These are phyloP conservation scores for Meriones psammophilus DNA, from an alignment of 2,797 vertebrate species.

Conservation along the genomic window DNA sequence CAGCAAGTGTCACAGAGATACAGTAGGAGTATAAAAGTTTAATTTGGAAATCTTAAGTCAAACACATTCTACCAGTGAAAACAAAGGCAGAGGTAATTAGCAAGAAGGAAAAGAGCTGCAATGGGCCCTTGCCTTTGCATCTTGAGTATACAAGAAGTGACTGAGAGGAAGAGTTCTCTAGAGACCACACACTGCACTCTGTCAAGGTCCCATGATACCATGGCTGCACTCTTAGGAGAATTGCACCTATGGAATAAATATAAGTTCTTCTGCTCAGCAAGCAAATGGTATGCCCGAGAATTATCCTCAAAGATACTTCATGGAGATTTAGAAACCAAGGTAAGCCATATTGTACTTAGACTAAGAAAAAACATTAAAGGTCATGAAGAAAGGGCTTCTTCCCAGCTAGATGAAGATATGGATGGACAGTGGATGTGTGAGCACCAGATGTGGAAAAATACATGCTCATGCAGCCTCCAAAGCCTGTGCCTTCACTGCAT, in stretches of 20 bases:
- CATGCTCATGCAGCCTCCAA: neutral
- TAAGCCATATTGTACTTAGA: constrained; percentile 27
- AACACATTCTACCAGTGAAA: neutral
- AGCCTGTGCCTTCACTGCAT: neutral
- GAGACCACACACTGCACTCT: neutral
- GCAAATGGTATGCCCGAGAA: neutral
- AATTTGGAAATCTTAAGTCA: neutral
- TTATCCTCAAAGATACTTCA: neutral
- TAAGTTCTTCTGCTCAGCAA: neutral
- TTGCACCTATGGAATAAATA: neutral
- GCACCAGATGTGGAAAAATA: neutral
- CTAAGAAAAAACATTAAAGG: neutral
- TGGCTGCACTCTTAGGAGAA: neutral
- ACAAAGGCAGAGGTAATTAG: neutral
- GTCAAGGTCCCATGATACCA: neutral
- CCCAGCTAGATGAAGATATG: neutral
- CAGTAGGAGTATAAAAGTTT: neutral
- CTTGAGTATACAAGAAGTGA: neutral
- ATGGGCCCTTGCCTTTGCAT: neutral
- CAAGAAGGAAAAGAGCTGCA: neutral
- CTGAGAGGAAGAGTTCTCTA: neutral
- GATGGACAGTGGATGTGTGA: neutral
- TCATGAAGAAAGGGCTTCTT: neutral
- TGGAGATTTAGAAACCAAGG: neutral
- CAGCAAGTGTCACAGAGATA: neutral